phyloP scores from a whole-genome alignment of 2,888 invertebrate genomes.

The Chloroclysta siterata region DNA sequence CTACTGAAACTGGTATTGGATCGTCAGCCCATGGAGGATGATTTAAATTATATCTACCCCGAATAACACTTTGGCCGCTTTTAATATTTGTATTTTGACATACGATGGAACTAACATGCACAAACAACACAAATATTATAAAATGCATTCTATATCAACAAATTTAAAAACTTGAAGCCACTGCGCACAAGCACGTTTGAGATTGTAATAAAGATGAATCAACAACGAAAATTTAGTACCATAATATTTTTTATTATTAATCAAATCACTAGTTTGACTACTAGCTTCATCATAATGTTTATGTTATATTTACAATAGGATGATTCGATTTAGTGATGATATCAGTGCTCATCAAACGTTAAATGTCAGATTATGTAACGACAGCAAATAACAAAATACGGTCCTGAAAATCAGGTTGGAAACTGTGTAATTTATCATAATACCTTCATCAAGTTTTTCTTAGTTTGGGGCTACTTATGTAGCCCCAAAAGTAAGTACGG shows the following conservation, averaged over 20 bases:
- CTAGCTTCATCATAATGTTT: slow-evolving; percentile 28
- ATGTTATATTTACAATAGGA: slow-evolving; percentile 43
- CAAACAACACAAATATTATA: slow-evolving; percentile 43
- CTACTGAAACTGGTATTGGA: slow-evolving; percentile 44
- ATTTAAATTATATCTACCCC: slow-evolving; percentile 45
- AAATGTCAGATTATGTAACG: background rate
- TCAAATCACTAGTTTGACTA: slow-evolving; percentile 69
- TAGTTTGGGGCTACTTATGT: too few species aligned
- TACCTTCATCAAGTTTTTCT: too few species aligned
- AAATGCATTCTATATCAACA: slow-evolving; percentile 41
- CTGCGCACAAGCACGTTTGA: slow-evolving; percentile 60
- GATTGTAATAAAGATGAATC: slow-evolving; percentile 67
- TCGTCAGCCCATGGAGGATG: slow-evolving; percentile 56
- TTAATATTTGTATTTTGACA: slow-evolving; percentile 36
- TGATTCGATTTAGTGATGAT: slow-evolving; percentile 50
- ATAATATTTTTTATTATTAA: slow-evolving; percentile 57
- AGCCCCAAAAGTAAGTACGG: too few species aligned
- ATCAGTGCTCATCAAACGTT: slow-evolving; percentile 45
- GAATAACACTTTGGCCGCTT: slow-evolving; percentile 15
- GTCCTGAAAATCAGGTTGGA: too few species aligned
- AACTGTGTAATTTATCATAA: too few species aligned
- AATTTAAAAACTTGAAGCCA: slow-evolving; percentile 38
- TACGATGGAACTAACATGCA: slow-evolving; percentile 27
- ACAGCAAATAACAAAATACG: background rate
- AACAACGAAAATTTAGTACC: slow-evolving; percentile 47